A percentile compares a stretch with the other conserved stretches of the same genome.
Evolutionary conservation across 2,888 invertebrate species (phyloP).

Genomic region (Agelastica alni): DNA sequence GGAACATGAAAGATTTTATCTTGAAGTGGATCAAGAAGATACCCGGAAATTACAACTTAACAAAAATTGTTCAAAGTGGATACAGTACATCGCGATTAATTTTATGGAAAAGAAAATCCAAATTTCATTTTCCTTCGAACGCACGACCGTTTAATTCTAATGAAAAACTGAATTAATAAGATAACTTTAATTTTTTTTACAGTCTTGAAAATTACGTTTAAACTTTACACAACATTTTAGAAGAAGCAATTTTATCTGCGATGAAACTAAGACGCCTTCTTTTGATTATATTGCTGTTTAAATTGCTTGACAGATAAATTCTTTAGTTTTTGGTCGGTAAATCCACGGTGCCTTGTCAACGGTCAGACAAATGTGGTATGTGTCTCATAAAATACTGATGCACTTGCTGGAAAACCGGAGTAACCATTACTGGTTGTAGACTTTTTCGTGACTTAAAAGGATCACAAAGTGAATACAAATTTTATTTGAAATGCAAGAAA

Average conservation of each 20-base stretch:
- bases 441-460: conserved; percentile 9
- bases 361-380: conserved; percentile 34
- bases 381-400: conserved; percentile 32
- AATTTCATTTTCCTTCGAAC: too few relatives aligned
- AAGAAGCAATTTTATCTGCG: background rate
- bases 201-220: too few relatives aligned
- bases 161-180: too few relatives aligned
- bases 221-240: too few relatives aligned
- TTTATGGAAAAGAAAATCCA: too few relatives aligned
- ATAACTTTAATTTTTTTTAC: too few relatives aligned
- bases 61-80: too few relatives aligned
- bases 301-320: conserved; percentile 32
- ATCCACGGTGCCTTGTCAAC: conserved; percentile 37
- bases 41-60: background rate
- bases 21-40: conserved; percentile 1
- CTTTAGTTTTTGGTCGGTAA: conserved; percentile 36
- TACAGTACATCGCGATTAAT: too few relatives aligned
- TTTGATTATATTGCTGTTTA: conserved; percentile 15
- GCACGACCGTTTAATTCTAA: too few relatives aligned
- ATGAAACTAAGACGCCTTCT: conserved; percentile 11
- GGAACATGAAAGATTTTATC: conserved; percentile 6
- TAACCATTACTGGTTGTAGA: conserved; percentile 21
- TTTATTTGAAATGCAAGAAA: background rate
- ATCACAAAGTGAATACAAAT: conserved; percentile 11
- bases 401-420: conserved; percentile 21